Evolutionary conservation across 2,797 vertebrate species (phyloP).

Genomic region (Chrosomus eos): DNA sequence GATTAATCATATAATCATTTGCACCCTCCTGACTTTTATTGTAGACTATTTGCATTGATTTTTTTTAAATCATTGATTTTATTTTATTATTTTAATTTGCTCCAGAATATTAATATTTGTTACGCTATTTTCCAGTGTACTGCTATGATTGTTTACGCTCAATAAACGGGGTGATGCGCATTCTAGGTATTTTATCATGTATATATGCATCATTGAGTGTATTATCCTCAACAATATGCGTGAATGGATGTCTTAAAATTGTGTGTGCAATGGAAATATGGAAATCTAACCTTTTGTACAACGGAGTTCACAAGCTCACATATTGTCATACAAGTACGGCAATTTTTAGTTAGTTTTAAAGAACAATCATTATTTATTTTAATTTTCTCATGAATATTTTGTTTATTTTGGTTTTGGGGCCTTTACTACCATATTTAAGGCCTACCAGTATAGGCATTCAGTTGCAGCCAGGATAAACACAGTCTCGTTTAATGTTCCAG

Average conservation of each 20-base stretch:
- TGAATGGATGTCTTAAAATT: background rate
- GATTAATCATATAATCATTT: background rate
- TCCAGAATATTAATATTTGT: background rate
- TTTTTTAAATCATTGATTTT: too few relatives aligned
- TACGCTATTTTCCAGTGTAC: background rate
- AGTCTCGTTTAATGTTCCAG: background rate
- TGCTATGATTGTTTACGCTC: background rate
- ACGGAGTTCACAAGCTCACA: background rate
- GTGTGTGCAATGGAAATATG: background rate
- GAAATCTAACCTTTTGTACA: background rate
- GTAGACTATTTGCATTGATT: background rate
- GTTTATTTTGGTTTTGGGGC: background rate
- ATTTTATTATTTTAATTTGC: background rate
- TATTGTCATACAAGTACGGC: background rate
- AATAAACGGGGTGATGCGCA: constrained; percentile 5
- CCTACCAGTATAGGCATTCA: background rate
- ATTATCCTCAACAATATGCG: background rate
- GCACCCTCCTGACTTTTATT: background rate
- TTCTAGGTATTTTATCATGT: background rate
- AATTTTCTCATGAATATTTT: background rate
- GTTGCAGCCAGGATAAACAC: background rate
- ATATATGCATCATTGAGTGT: background rate
- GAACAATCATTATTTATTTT: background rate
- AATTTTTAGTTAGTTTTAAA: background rate
- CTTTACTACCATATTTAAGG: background rate